Evolutionary conservation across 2,888 invertebrate genomes (phyloP).

Genomic region (Tiliacea aurago): DNA sequence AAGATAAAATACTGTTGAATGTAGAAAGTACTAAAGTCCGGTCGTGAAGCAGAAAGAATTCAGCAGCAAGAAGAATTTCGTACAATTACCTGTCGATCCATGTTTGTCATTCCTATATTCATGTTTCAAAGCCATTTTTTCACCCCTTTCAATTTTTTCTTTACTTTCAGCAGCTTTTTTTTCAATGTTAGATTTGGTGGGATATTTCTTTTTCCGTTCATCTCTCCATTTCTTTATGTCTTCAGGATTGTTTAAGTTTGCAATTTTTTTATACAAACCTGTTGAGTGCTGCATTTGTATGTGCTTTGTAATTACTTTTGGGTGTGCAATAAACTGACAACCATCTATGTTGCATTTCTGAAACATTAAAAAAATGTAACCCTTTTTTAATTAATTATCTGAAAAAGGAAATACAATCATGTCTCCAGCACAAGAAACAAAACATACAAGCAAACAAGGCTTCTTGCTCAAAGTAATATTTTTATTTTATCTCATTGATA

Average conservation of each 20-base stretch:
- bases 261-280: constrained; percentile 95
- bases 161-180: constrained; percentile 91
- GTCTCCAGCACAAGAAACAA: not conserved
- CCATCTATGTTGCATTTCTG: constrained; percentile 94
- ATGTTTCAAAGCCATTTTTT: constrained; percentile 91
- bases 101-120: constrained; percentile 75
- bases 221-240: constrained; percentile 96
- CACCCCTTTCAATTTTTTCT: constrained; percentile 94
- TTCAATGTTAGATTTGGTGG: constrained; percentile 93
- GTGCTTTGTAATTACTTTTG: constrained; percentile 95
- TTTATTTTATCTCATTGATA: not conserved
- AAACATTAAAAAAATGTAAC: constrained; percentile 60
- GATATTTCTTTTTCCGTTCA: constrained; percentile 95
- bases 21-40: not conserved
- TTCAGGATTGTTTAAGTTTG: constrained; percentile 94
- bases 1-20: not conserved
- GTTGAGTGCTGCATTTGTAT: constrained; percentile 95
- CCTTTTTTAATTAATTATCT: not conserved
- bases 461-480: not conserved
- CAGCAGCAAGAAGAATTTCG: no score
- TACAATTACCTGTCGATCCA: constrained; percentile 64
- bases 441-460: not conserved
- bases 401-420: not conserved
- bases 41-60: no score
- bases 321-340: constrained; percentile 95